Evolutionary conservation across 1,140 invertebrate genomes (phyloP), one percentile per base, ranked within the genome.

Genomic region (Brachionus rubens): DNA sequence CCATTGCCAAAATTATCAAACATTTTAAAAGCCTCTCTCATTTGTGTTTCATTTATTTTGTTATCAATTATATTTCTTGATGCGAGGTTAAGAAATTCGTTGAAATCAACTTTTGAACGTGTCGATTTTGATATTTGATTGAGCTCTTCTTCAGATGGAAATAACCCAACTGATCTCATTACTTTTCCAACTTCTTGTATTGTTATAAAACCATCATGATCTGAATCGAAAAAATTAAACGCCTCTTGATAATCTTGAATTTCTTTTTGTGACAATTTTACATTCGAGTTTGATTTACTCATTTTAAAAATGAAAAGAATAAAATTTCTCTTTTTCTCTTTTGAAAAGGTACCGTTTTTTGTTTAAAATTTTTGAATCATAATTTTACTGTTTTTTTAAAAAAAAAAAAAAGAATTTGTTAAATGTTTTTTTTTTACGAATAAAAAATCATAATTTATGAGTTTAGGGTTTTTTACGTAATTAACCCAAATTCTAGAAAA

Each of bases 1-100:
- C 93, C 93, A 78, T 93, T 92, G 79, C 92, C 92, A 83, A 94
- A 33, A 24, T 56, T 56, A 33, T 75, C 72, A 21, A 75, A 75
- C 48, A 75, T 54, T 46, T 30, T 54, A 19, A 75, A 75, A 21
- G 72, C 72, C 21, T 75, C 72, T 10, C 40, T 28, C 48, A 75
- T 75, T 26, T 75, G 48, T n/a, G 48, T n/a, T 5, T 75, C 72
- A 16, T 54, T 75, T 54, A 54, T 24, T 56, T 54, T 54, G 21
- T 54, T 54, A 28, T 75, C 48, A 7, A 46, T 30, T 30, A 54
- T 59, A 30, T 54, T 54, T 21, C 16, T 24, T 9, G 48, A 54
- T 10, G 54, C 72, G 9, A 75, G 7, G 21, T 41, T 41, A 7
- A 75, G 16, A 56, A 75, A 75, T 36, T 54, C 48, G 19, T 75